phyloP scores from a whole-genome alignment of 2,113 vertebrate genomes.

The Riparia riparia region DNA sequence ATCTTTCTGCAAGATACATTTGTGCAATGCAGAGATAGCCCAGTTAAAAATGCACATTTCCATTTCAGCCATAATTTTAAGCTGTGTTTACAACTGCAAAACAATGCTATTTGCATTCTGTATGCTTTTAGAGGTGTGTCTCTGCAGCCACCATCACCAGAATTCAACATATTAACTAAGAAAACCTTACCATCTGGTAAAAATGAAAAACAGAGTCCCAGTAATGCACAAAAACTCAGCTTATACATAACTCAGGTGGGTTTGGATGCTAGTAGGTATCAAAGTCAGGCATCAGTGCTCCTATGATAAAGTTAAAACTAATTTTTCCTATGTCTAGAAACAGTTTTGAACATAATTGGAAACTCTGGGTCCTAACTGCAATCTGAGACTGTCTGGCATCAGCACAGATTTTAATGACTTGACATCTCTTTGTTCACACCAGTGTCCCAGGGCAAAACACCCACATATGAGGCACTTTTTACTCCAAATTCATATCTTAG shows the following conservation, averaged over 20 bases:
- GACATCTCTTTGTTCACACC: constrained; percentile 46
- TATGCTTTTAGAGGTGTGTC: background rate
- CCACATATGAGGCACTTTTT: background rate
- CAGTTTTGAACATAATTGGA: background rate
- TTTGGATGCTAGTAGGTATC: background rate
- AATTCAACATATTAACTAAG: background rate
- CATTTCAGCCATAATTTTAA: background rate
- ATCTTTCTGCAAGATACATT: background rate
- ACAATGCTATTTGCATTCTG: background rate
- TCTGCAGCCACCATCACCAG: background rate
- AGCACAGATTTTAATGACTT: constrained; percentile 10
- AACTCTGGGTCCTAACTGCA: constrained; percentile 21
- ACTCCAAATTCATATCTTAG: background rate
- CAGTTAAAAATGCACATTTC: background rate
- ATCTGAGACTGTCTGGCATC: constrained; percentile 17
- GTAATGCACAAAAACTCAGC: background rate
- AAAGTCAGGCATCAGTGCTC: background rate
- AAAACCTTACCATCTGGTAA: background rate
- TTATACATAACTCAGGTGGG: background rate
- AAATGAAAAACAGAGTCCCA: background rate
- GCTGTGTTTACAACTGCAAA: background rate
- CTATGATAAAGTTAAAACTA: background rate
- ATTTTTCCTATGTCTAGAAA: constrained; percentile 24
- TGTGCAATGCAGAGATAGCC: background rate
- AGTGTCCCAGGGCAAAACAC: constrained; percentile 24